Conservation (phyloP, 2,113 vertebrate species). For the Edolisoma coerulescens region DNA sequence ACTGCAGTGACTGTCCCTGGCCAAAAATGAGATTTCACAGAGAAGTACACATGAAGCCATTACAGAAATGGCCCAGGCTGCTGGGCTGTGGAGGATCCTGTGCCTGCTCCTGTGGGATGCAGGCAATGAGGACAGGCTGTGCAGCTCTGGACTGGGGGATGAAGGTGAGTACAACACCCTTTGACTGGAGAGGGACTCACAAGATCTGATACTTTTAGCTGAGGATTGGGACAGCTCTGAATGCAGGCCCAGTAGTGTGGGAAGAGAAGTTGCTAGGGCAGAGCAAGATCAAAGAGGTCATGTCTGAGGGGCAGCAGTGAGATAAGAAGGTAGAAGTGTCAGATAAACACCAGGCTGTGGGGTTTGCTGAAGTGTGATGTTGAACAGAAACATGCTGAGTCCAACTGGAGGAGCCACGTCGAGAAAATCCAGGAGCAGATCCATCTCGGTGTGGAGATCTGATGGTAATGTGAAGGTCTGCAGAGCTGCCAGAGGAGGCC, state of each 20-base stretch:
- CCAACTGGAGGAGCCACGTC: not conserved
- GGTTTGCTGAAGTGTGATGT: not conserved
- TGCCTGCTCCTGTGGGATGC: not conserved
- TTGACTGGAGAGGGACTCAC: not conserved
- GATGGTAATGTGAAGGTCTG: not conserved
- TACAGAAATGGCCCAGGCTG: not conserved
- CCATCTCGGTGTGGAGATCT: not conserved
- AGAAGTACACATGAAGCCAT: not conserved
- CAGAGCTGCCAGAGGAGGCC: not conserved
- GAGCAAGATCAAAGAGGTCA: not conserved
- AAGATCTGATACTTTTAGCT: not conserved
- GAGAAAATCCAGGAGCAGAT: not conserved
- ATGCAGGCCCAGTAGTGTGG: rapidly evolving
- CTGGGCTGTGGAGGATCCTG: not conserved
- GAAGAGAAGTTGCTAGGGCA: not conserved
- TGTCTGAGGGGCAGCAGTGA: not conserved
- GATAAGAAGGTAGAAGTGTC: not conserved
- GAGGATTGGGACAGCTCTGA: not conserved
- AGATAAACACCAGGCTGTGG: not conserved
- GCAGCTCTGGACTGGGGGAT: not conserved
- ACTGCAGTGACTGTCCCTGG: not conserved
- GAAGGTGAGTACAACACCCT: not conserved
- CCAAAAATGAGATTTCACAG: not conserved
- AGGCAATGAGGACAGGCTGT: not conserved
- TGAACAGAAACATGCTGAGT: not conserved